Evolutionary conservation across 2,797 vertebrate species (phyloP).

Genomic region (Falco peregrinus): DNA sequence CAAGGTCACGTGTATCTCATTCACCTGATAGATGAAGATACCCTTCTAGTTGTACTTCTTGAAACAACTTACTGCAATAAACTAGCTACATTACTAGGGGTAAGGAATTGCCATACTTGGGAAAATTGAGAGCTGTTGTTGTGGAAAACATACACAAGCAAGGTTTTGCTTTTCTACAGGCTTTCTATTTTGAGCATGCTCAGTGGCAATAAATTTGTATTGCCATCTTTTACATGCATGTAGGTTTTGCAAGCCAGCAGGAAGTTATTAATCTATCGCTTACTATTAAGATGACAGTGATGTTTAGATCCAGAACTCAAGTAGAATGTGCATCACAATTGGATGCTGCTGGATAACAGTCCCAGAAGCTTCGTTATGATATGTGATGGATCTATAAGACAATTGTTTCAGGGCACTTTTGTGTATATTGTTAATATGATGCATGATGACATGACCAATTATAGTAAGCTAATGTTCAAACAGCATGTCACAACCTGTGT

Average conservation of each 20-base stretch:
- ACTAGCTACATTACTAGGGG: not conserved
- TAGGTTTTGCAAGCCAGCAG: slow-evolving; percentile 67
- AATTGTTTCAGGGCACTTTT: slow-evolving; percentile 91
- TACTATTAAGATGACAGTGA: slow-evolving; percentile 69
- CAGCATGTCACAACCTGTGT: slow-evolving; percentile 94
- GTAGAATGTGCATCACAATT: slow-evolving; percentile 74
- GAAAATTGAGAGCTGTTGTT: not conserved
- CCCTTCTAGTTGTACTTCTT: not conserved
- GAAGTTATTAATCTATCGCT: slow-evolving; percentile 72
- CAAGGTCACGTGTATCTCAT: not conserved
- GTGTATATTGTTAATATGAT: slow-evolving; percentile 92
- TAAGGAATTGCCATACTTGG: not conserved
- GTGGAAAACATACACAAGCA: not conserved
- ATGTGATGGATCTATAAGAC: slow-evolving; percentile 89
- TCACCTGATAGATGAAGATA: not conserved
- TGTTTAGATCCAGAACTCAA: slow-evolving; percentile 70
- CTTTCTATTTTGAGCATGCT: slow-evolving; percentile 62
- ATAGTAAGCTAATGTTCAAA: slow-evolving; percentile 89
- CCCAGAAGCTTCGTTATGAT: slow-evolving; percentile 84
- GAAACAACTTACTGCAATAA: not conserved
- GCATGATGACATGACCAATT: slow-evolving; percentile 92
- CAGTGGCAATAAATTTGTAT: slow-evolving; percentile 61
- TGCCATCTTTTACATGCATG: slow-evolving; percentile 41
- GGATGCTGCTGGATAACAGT: slow-evolving; percentile 81
- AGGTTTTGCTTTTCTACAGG: not conserved